A percentile compares a stretch with the other conserved stretches of the same genome.
Conservation (phyloP, 2,888 invertebrate species). For the Heliconius cydno region DNA sequence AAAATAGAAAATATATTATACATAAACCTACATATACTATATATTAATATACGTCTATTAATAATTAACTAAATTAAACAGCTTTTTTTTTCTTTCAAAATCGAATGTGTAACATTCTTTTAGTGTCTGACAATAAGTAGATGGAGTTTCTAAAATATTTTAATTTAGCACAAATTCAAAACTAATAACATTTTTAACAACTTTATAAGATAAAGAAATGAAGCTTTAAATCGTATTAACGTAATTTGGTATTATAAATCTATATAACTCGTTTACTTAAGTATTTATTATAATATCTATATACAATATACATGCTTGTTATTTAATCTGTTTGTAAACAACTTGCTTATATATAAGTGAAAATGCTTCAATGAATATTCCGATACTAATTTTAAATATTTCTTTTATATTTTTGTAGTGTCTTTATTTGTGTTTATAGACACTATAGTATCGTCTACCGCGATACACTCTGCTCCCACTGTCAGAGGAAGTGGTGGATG, state of each 20-base stretch:
- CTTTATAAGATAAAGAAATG: slow-evolving; percentile 68
- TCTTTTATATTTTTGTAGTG: too few species aligned
- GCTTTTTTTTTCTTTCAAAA: slow-evolving; percentile 12
- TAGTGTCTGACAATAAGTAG: slow-evolving; percentile 79
- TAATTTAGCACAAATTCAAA: slow-evolving; percentile 51
- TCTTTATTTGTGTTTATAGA: too few species aligned
- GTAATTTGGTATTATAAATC: slow-evolving; percentile 55
- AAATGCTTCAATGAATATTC: not conserved
- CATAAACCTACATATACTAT: slow-evolving; percentile 40
- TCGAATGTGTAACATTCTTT: slow-evolving; percentile 72
- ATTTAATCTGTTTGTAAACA: slow-evolving; percentile 30
- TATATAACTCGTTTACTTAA: slow-evolving; percentile 38
- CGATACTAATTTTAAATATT: not conserved
- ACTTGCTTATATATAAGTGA: slow-evolving; percentile 13
- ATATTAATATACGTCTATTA: slow-evolving; percentile 7
- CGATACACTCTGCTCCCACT: not conserved
- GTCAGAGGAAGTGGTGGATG: not conserved
- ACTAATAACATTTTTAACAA: slow-evolving; percentile 55
- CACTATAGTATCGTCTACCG: not conserved
- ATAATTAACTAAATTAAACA: slow-evolving; percentile 19
- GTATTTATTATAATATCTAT: slow-evolving; percentile 31
- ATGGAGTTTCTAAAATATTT: slow-evolving; percentile 55
- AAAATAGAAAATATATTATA: slow-evolving; percentile 48
- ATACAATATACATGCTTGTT: slow-evolving; percentile 39
- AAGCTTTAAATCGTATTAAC: slow-evolving; percentile 81